Evolutionary conservation across 2,797 vertebrate genomes (phyloP).

Genomic region (Sebastes flavidus): DNA sequence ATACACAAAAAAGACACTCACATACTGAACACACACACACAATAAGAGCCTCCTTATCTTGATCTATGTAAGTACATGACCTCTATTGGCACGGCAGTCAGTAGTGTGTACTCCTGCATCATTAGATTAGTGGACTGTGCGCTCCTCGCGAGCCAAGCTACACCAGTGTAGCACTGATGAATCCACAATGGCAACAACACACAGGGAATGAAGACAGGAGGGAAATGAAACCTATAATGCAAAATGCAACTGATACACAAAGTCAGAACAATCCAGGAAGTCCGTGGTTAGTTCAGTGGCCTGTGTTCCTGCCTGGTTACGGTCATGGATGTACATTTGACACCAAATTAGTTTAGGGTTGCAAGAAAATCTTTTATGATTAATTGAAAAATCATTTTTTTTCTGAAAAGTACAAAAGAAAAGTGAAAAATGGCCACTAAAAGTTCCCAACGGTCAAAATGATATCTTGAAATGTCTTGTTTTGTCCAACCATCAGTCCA

Average conservation of each 20-base stretch:
- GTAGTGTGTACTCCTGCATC: slow-evolving; percentile 33
- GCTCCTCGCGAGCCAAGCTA: neutral
- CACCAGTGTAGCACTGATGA: slow-evolving; percentile 3
- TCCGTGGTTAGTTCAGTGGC: neutral
- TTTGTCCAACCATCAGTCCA: neutral
- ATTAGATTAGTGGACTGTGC: slow-evolving; percentile 53
- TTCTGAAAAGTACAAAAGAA: neutral
- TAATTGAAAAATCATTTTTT: neutral
- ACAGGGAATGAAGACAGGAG: neutral
- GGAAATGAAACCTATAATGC: neutral
- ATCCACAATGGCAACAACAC: neutral
- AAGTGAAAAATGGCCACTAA: neutral
- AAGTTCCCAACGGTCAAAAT: fast-evolving
- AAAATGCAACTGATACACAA: neutral
- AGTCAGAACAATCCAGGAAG: neutral
- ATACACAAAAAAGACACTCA: slow-evolving; percentile 2
- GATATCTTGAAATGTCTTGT: neutral
- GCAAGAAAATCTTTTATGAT: neutral
- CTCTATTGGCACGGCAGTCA: slow-evolving; percentile 57
- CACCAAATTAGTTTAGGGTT: neutral
- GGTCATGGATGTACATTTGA: neutral
- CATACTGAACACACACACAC: slow-evolving; percentile 8
- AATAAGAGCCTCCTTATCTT: slow-evolving; percentile 58
- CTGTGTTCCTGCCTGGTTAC: neutral
- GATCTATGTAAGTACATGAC: slow-evolving; percentile 63